Conservation (phyloP, 2,888 invertebrate species). For the Neoascia interrupta region DNA sequence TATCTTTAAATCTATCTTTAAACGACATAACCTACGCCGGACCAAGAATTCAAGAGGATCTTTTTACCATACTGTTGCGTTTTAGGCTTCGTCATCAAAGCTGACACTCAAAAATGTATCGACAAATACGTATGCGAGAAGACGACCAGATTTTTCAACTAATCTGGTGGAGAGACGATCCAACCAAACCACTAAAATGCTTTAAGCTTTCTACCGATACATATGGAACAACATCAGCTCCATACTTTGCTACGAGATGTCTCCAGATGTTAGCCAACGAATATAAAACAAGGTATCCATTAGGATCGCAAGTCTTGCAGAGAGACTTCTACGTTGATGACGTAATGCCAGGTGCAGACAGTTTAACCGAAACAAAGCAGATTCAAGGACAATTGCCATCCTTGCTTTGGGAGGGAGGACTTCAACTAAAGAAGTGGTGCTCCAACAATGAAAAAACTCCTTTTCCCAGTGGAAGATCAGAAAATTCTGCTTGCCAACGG, state of each 20-base stretch:
- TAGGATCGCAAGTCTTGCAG: conserved; percentile 62
- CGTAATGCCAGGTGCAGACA: conserved; percentile 37
- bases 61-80: conserved; percentile 45
- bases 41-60: conserved; percentile 45
- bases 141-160: conserved; percentile 27
- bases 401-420: conserved; percentile 9
- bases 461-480: conserved; percentile 18
- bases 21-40: conserved; percentile 36
- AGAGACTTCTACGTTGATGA: conserved; percentile 49
- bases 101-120: conserved; percentile 53
- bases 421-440: conserved; percentile 37
- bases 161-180: conserved; percentile 45
- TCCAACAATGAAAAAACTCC: conserved; percentile 25
- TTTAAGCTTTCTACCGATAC: neutral
- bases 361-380: conserved; percentile 15
- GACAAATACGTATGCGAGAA: conserved; percentile 26
- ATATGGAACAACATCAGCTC: neutral
- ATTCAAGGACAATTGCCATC: conserved; percentile 14
- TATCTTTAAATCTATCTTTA: conserved; percentile 1
- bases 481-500: conserved; percentile 5
- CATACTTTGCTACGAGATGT: conserved; percentile 7
- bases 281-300: neutral
- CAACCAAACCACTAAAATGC: neutral
- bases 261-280: conserved; percentile 1
- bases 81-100: conserved; percentile 17